These are phyloP conservation scores for Columba janthina DNA, from an alignment of 2,113 vertebrate species.

Conservation along the genomic window DNA sequence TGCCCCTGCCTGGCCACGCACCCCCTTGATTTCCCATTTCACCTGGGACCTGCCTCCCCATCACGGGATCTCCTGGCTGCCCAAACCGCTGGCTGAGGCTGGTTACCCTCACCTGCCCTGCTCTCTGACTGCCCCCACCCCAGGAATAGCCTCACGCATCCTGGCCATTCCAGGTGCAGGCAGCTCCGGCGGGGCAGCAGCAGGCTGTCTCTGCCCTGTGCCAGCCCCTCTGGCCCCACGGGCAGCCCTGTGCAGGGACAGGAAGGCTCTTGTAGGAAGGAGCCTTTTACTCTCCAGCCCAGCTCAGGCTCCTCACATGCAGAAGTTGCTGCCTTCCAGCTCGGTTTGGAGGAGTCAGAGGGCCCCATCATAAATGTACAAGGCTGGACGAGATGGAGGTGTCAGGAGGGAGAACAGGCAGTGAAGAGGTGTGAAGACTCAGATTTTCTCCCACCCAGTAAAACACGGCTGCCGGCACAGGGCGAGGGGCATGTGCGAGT, in stretches of 20 bases:
- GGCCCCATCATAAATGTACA: background rate
- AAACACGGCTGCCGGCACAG: background rate
- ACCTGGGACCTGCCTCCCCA: background rate
- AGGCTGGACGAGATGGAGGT: background rate
- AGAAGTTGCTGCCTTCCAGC: background rate
- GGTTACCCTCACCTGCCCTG: background rate
- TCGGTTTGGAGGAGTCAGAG: background rate
- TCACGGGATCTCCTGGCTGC: background rate
- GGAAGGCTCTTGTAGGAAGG: background rate
- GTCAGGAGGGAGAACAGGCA: background rate
- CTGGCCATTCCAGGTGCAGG: accelerated
- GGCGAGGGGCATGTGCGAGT: background rate
- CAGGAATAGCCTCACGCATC: background rate
- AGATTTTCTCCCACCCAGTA: background rate
- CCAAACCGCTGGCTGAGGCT: background rate
- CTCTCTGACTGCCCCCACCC: background rate
- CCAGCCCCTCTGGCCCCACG: background rate
- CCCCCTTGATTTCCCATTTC: background rate
- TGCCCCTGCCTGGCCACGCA: background rate
- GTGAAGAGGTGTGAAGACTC: background rate
- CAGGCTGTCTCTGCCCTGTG: background rate
- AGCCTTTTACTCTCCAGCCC: background rate
- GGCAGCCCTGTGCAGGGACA: accelerated
- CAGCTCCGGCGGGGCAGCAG: accelerated
- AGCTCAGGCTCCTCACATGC: background rate